phyloP scores from a whole-genome alignment of 35 echinoderm and acorn worm genomes.

The Amphiura filiformis region DNA sequence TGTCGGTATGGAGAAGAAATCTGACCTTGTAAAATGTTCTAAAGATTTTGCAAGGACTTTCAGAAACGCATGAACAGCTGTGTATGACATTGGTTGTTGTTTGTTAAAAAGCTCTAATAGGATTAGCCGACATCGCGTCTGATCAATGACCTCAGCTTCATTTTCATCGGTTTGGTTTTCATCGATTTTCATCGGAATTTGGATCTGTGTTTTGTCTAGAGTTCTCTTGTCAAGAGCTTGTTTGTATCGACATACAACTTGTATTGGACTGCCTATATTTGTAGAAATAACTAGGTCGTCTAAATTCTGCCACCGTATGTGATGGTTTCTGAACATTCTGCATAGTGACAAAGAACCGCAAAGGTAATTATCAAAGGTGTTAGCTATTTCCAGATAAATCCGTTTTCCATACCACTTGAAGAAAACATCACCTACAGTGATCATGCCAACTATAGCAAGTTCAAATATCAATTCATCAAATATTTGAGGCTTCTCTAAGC shows the following conservation, averaged over 20 bases:
- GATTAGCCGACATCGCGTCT: neutral
- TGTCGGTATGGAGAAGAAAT: slow-evolving; percentile 6
- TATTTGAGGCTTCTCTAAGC: neutral
- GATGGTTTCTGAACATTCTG: neutral
- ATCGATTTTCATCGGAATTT: too few species aligned
- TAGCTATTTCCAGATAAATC: slow-evolving; percentile 29
- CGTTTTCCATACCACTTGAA: neutral
- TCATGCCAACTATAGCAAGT: slow-evolving; percentile 24
- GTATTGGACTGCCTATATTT: slow-evolving; percentile 9
- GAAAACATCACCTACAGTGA: neutral
- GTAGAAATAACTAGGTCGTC: neutral
- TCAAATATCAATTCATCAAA: slow-evolving; percentile 31
- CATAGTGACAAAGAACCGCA: neutral
- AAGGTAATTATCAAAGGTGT: slow-evolving; percentile 10
- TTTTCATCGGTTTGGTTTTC: too few species aligned
- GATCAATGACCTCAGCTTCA: neutral
- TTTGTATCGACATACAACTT: slow-evolving; percentile 30
- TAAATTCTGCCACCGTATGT: slow-evolving; percentile 27
- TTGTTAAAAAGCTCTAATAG: neutral
- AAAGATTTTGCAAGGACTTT: slow-evolving; percentile 2
- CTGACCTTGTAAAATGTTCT: neutral
- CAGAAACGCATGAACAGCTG: slow-evolving; percentile 24
- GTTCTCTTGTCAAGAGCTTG: neutral
- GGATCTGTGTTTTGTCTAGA: too few species aligned
- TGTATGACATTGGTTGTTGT: neutral